Evolutionary conservation across 1,140 invertebrate genomes (phyloP), one percentile per base, ranked within the genome.

Genomic region (Orchesella cincta): DNA sequence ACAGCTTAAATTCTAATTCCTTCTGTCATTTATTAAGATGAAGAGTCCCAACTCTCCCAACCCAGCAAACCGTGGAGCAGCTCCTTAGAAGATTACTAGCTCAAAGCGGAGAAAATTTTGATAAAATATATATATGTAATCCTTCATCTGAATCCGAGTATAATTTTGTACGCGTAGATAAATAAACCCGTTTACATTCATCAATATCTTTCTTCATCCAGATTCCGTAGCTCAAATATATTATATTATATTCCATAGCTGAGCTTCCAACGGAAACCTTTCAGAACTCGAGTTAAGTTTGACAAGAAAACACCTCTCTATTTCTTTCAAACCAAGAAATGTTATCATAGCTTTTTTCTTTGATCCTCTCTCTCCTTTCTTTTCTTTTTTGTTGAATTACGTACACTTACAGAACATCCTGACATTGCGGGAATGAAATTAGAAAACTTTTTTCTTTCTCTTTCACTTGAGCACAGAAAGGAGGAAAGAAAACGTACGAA

Each of bases 401-500:
- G 29, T 29, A 31, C 33, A 8, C 31, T 67, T 31, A 62, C 12
- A 62, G 23, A 18, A 18, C 8, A 62, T 3, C 2, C 31, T 33
- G 31, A 33, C 62, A 31, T 29, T 33, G 62, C 33, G 31, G 3
- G 29, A 33, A 67, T 31, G 62, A 67, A 67, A 67, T 67, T 67
- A 67, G 62, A 67, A 67, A 67, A 67, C 28, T 67, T 67, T 67
- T 33, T 31, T 20, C 8, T 46, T 33, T 29, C 31, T 33, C 23
- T 67, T 67, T 57, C n/a, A n/a, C n/a, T n/a, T 33, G 28, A 67
- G 8, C 5, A 67, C 23, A 73, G 39, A n/a, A 52, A 39, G 35
- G 29, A 74, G 36, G 67, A 73, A 73, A 36, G 28, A 35, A 36
- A 73, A 73, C 18, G 34, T 35, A 73, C n/a, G n/a, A 20, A 33